These are phyloP conservation scores for Cataglyphis livida DNA, from an alignment of 2,888 invertebrate species.

Conservation along the genomic window DNA sequence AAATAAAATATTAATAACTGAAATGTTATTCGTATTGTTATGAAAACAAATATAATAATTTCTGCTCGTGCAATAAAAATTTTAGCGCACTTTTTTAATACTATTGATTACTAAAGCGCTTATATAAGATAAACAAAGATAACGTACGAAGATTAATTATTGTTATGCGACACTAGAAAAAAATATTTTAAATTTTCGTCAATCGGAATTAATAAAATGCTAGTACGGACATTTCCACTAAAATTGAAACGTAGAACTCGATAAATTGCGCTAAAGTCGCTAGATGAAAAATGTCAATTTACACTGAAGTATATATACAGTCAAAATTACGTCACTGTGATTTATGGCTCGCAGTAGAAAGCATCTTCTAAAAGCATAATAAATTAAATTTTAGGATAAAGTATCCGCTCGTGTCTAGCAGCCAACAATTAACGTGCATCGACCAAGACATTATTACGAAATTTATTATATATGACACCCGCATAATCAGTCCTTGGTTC, in stretches of 20 bases:
- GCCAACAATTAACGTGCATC: constrained; percentile 63
- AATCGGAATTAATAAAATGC: neutral
- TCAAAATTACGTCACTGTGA: constrained; percentile 32
- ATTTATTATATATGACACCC: constrained; percentile 57
- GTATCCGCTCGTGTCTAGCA: constrained; percentile 13
- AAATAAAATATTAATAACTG: neutral
- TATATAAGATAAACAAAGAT: neutral
- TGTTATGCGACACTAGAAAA: neutral
- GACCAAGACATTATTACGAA: constrained; percentile 47
- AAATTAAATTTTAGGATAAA: constrained; percentile 30
- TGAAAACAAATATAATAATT: neutral
- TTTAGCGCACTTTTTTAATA: neutral
- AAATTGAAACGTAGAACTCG: neutral
- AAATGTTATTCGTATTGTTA: neutral
- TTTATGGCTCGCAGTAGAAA: neutral
- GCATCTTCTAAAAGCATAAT: constrained; percentile 16
- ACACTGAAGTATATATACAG: neutral
- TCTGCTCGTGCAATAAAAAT: neutral
- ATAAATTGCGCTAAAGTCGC: constrained; percentile 6
- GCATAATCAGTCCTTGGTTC: constrained; percentile 41
- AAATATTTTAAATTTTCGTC: constrained; percentile 1
- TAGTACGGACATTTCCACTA: neutral
- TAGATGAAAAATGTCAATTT: neutral
- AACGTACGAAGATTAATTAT: neutral
- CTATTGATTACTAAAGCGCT: neutral